Percentiles rank a stretch among this genome's conserved stretches.
Evolutionary conservation across 2,113 vertebrate species (phyloP).

Genomic region (Zosterops pallidus): DNA sequence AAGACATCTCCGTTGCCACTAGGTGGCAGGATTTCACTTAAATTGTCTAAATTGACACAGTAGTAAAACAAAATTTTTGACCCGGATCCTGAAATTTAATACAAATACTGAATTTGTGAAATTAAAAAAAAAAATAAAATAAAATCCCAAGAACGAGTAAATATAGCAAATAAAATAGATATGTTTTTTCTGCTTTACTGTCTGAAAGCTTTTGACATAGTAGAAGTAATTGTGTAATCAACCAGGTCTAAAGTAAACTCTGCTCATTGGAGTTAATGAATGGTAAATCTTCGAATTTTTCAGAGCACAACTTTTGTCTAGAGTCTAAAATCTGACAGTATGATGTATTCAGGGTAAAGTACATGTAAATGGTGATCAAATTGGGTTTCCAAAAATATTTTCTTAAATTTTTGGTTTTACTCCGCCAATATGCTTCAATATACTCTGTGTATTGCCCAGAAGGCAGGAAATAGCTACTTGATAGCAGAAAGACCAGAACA

Average conservation of each 20-base stretch:
- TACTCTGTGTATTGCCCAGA: not conserved
- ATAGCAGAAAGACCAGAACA: not conserved
- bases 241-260: not conserved
- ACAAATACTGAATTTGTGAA: not conserved
- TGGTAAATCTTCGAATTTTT: not conserved
- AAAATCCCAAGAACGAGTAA: not conserved
- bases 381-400: not conserved
- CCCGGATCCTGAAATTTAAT: not conserved
- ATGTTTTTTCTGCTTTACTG: not conserved
- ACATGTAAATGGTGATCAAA: not conserved
- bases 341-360: not conserved
- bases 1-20: not conserved
- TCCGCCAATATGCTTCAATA: not conserved
- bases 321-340: not conserved
- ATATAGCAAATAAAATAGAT: not conserved
- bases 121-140: not conserved
- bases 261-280: not conserved
- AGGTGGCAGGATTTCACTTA: constrained; percentile 25
- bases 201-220: not conserved
- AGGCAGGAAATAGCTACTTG: not conserved
- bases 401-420: not conserved
- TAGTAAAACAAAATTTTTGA: not conserved
- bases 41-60: not conserved
- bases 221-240: not conserved
- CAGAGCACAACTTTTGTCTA: not conserved